phyloP scores from a whole-genome alignment of 2,797 vertebrate species.

The Thalassophryne amazonica region DNA sequence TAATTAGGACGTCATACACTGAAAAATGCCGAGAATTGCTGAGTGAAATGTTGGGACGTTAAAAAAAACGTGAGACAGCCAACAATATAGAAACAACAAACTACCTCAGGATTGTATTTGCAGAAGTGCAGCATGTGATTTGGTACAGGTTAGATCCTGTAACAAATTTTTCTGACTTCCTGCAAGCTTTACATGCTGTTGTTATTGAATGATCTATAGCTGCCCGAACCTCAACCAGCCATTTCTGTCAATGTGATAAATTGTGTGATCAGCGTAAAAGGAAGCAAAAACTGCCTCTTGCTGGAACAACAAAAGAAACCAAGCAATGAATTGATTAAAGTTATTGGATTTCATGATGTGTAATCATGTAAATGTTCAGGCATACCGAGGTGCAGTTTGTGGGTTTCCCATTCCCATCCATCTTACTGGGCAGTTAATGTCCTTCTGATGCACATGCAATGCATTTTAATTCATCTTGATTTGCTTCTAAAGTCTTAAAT shows the following conservation, averaged over 20 bases:
- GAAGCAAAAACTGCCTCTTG: conserved; percentile 2
- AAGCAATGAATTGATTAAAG: conserved; percentile 25
- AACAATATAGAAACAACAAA: no score
- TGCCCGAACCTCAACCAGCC: background rate
- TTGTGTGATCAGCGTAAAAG: conserved; percentile 14
- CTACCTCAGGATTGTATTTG: no score
- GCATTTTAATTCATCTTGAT: conserved; percentile 10
- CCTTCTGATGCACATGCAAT: background rate
- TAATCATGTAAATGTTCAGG: conserved; percentile 37
- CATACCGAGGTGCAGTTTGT: conserved; percentile 1
- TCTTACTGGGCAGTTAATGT: conserved; percentile 21
- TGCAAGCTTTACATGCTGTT: background rate
- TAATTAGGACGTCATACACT: no score
- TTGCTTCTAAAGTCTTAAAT: background rate
- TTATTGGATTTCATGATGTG: conserved; percentile 40
- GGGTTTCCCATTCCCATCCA: conserved; percentile 9
- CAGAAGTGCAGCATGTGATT: no score
- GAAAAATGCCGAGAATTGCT: no score
- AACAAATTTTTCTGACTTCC: background rate
- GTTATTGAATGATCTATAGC: background rate
- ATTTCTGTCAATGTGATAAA: conserved; percentile 31
- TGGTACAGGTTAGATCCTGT: background rate
- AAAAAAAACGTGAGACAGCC: no score
- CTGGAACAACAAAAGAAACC: conserved; percentile 12
- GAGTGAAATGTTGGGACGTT: no score